Base-by-base conservation (phyloP, 2,113 vertebrate genomes). In the Microtus ochrogaster region DNA sequence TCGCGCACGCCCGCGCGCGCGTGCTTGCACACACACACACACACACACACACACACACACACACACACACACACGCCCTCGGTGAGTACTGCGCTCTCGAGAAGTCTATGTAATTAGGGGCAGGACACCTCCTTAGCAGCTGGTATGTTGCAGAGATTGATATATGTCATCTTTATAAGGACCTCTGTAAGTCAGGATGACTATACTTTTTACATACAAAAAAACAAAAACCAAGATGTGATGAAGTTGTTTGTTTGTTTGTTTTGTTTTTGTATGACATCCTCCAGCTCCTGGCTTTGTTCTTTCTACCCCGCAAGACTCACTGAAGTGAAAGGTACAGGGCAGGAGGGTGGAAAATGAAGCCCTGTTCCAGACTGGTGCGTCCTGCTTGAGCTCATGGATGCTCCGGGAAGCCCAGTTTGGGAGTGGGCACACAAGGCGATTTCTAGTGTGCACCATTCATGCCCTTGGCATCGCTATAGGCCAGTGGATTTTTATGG, bases 71-170 rank as follows among this genome's bases (percentile, higher is more conserved):
- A n/a, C 28, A n/a, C 22, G 9, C 63, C 26, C 21, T 4, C 85
- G 7, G 36, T 61, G 55, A 61, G 36, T 88, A 70, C 36, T 58
- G 0, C 49, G 52, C 55, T 65, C 33, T 14, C 0, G 41, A 16
- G n/a, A 68, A 47, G 47, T 5, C 77, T 13, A 41, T 55, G n/a
- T 6, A 4, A 19, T 0, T 9, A 17, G 28, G 0, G 26, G 9
- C 3, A 49, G n/a, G 39, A 4, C 2, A 12, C 2, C 17, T 90
- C 58, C 41, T 90, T 11, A 55, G 36, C 2, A 41, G 47, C 8
- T 7, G 24, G 26, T 16, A 41, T 85, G 84, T 93, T 44, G 10
- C 5, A 39, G 24, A 0, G 4, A 74, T 5, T 4, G 28, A 22
- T 17, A 87, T n/a, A 0, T 4, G 6, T 9, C 49, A 33, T 76